phyloP scores from a whole-genome alignment of 2,797 vertebrate species.

The Catharus ustulatus region DNA sequence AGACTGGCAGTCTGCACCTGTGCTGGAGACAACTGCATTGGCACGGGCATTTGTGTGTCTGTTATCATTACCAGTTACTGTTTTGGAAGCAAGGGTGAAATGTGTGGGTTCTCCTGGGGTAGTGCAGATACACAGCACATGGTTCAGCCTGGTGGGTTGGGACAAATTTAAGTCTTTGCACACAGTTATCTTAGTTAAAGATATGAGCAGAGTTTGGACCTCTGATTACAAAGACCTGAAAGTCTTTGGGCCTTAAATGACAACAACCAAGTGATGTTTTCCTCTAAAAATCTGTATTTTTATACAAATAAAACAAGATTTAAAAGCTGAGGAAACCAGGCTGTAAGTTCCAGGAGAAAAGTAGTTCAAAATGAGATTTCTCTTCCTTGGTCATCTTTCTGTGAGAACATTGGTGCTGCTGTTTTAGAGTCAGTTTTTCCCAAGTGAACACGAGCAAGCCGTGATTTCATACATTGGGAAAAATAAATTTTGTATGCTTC shows the following conservation, averaged over 20 bases:
- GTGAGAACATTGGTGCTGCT: neutral
- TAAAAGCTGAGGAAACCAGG: neutral
- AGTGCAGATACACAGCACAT: neutral
- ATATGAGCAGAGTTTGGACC: neutral
- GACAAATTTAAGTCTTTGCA: neutral
- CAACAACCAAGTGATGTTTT: neutral
- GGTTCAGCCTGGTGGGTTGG: neutral
- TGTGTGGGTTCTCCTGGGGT: no score
- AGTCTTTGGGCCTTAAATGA: neutral
- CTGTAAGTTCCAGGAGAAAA: neutral
- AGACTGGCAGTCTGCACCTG: neutral
- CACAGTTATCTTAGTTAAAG: neutral
- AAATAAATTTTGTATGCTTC: fast-evolving
- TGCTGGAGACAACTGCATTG: neutral
- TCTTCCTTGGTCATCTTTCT: neutral
- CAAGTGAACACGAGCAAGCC: fast-evolving
- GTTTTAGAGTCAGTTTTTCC: fast-evolving
- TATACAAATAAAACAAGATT: neutral
- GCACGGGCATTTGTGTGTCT: fast-evolving
- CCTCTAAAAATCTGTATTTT: fast-evolving
- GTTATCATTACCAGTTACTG: fast-evolving
- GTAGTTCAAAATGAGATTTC: fast-evolving
- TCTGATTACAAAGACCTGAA: neutral
- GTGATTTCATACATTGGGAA: neutral
- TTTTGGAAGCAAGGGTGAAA: neutral